Evolutionary conservation across 2,797 vertebrate species (phyloP), one percentile per base, ranked within the genome.

Genomic region (Tokudaia tokunoshimensis): DNA sequence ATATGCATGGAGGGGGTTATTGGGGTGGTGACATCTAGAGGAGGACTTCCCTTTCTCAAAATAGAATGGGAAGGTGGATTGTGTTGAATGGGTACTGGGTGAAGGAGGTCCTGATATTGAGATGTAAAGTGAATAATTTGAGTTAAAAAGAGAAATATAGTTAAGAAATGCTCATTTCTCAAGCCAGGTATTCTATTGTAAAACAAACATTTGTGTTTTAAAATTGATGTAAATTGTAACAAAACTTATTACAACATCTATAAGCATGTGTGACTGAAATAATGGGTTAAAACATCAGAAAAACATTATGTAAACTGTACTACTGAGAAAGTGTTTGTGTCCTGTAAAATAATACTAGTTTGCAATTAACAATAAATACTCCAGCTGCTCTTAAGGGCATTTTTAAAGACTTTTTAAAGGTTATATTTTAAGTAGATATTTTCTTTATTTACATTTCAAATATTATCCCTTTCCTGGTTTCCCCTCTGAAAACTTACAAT

Each of bases 171-270:
- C 89, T 86, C n/a, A 31, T 86, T 72, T 70, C 59, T 95, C 47
- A 83, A 0, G 74, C 37, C 55, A 65, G 75, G 47, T 97, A 65
- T 96, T 75, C 34, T 94, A 65, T 63, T 44, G 61, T 6, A 95
- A 97, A 96, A 89, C 22, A 61, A 95, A 1, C 80, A 84, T 89
- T 55, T 10, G 29, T 92, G 19, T n/a, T 96, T 95, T 34, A 96
- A 57, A 95, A 97, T 63, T 81, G 47, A 47, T n/a, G 26, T 37
- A 93, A 94, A 74, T 59, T 94, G 76, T 67, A 91, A 75, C 47
- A 94, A 22, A 52, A 41, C 70, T 31, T 91, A 29, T 24, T 47
- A 89, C 19, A 59, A 75, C 0, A 61, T n/a, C 37, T 47, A 14
- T 13, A 22, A 26, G 50, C 78, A 92, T 89, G 44, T 78, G 93